A percentile compares a stretch with the other conserved stretches of the same genome.
Evolutionary conservation across 1,140 invertebrate species (phyloP).

Genomic region (Centruroides vittatus): DNA sequence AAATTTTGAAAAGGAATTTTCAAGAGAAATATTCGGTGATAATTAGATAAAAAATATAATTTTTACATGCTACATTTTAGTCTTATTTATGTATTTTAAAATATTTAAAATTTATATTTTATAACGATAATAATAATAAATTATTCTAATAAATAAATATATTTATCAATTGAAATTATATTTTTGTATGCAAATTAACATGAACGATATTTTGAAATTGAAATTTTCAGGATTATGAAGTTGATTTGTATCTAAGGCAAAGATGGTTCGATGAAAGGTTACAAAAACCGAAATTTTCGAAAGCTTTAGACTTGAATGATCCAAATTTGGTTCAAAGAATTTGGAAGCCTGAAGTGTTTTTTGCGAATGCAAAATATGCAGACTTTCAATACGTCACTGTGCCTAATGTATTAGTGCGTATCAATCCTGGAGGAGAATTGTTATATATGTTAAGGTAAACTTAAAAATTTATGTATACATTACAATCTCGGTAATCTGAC

Average conservation of each 20-base stretch:
- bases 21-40: no score
- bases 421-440: constrained; percentile 43
- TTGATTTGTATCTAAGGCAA: constrained; percentile 42
- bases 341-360: constrained; percentile 54
- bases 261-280: constrained; percentile 40
- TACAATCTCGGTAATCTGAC: not conserved
- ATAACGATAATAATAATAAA: no score
- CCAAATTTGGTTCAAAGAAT: constrained; percentile 41
- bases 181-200: no score
- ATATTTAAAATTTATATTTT: no score
- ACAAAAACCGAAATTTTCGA: constrained; percentile 33
- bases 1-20: no score
- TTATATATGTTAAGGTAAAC: constrained; percentile 45
- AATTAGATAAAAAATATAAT: no score
- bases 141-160: no score
- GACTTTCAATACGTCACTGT: constrained; percentile 50
- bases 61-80: no score
- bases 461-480: not conserved
- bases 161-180: no score
- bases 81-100: no score
- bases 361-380: constrained; percentile 49
- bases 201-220: no score
- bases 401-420: constrained; percentile 48
- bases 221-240: constrained; percentile 35
- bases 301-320: constrained; percentile 40